These are phyloP conservation scores for Perca fluviatilis DNA, from an alignment of 2,113 vertebrate genomes.

Conservation along the genomic window DNA sequence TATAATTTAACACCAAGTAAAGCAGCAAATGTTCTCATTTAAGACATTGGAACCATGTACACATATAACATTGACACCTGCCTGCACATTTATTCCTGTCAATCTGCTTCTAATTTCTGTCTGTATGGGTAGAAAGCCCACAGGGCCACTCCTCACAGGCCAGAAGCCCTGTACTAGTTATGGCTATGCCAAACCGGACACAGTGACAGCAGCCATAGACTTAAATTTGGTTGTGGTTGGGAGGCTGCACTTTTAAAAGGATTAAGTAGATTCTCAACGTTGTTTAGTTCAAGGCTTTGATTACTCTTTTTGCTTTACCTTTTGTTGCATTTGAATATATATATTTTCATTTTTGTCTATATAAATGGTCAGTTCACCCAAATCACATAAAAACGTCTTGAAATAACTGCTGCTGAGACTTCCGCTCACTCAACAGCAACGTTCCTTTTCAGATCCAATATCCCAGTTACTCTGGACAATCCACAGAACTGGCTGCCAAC, in stretches of 20 bases:
- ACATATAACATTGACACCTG: neutral
- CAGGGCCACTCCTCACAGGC: constrained; percentile 25
- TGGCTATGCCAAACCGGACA: constrained; percentile 32
- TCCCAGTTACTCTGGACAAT: neutral
- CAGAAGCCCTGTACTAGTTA: neutral
- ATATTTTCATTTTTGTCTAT: neutral
- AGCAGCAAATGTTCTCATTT: too few relatives aligned
- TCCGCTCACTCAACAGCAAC: neutral
- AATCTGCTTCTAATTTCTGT: constrained; percentile 3
- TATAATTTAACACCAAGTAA: too few relatives aligned
- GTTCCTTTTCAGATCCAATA: neutral
- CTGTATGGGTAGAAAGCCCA: neutral
- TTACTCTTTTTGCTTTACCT: neutral
- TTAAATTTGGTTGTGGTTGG: constrained; percentile 55
- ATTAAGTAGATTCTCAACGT: neutral
- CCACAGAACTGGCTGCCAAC: neutral
- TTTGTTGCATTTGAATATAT: neutral
- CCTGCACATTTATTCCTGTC: neutral
- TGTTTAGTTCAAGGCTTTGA: neutral
- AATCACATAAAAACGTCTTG: neutral
- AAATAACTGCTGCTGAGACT: neutral
- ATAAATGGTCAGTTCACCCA: neutral
- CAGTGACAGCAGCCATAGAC: constrained; percentile 38
- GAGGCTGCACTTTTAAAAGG: constrained; percentile 8
- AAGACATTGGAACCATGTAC: too few relatives aligned